These are phyloP conservation scores for Macroglossus sobrinus DNA, from an alignment of 2,113 vertebrate species.

Conservation along the genomic window DNA sequence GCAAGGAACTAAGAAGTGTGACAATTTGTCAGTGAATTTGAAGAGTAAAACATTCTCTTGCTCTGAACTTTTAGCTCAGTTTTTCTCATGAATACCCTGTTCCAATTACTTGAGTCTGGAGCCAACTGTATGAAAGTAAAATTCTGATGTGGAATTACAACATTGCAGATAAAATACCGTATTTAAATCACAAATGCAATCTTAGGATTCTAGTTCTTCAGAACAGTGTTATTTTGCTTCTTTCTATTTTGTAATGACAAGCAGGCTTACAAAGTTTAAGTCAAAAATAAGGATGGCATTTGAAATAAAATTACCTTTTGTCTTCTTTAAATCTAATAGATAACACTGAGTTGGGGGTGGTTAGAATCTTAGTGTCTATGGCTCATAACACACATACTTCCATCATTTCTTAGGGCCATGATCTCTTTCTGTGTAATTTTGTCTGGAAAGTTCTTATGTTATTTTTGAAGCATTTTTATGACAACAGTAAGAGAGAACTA, in stretches of 20 bases:
- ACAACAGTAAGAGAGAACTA: background rate
- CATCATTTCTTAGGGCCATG: background rate
- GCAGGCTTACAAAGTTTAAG: constrained; percentile 54
- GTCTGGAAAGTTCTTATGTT: background rate
- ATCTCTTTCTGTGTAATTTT: background rate
- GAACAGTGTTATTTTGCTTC: background rate
- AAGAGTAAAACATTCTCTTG: background rate
- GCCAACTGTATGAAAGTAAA: constrained; percentile 14
- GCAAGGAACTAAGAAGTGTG: background rate
- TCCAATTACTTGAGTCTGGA: constrained; percentile 36
- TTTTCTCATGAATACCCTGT: constrained; percentile 29
- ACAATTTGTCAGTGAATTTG: background rate
- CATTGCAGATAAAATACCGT: constrained; percentile 42
- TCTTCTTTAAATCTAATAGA: background rate
- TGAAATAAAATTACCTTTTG: constrained; percentile 40
- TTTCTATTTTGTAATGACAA: background rate
- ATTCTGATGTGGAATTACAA: constrained; percentile 37
- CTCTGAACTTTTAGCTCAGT: constrained; percentile 15
- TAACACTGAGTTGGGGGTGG: background rate
- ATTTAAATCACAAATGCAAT: background rate
- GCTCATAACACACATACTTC: background rate
- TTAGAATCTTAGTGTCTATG: background rate
- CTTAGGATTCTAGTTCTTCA: constrained; percentile 48
- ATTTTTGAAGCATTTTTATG: background rate
- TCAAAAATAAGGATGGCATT: constrained; percentile 42